Evolutionary conservation across 2,113 vertebrate genomes (phyloP).

Genomic region (Gobio gobio): DNA sequence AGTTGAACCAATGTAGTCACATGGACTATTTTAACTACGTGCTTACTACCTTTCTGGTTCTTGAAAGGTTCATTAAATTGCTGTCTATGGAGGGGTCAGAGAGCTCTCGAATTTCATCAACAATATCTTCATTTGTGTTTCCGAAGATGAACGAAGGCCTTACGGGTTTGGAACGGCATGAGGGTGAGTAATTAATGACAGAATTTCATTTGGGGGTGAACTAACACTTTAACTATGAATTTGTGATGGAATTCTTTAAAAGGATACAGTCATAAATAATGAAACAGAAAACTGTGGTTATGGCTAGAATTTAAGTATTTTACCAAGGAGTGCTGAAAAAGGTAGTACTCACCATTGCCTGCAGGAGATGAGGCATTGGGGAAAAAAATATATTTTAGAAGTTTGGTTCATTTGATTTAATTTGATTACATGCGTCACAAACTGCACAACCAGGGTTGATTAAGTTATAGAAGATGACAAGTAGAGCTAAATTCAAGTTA

Average conservation of each 20-base stretch:
- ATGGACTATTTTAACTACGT: no score
- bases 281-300: background rate
- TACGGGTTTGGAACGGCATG: no score
- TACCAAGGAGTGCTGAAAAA: background rate
- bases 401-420: background rate
- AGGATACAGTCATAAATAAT: background rate
- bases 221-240: background rate
- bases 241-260: background rate
- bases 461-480: background rate
- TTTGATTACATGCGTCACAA: background rate
- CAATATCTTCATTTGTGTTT: no score
- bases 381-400: background rate
- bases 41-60: no score
- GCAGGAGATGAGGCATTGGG: background rate
- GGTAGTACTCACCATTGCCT: constrained; percentile 56
- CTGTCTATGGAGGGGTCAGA: no score
- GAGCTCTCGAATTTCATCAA: no score
- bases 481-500: background rate
- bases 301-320: background rate
- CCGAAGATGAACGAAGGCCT: no score
- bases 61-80: no score
- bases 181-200: no score
- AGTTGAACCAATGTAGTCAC: no score
- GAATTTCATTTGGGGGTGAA: no score
- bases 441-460: background rate